phyloP scores from a whole-genome alignment of 2,888 invertebrate species.

The Scotopteryx bipunctaria region DNA sequence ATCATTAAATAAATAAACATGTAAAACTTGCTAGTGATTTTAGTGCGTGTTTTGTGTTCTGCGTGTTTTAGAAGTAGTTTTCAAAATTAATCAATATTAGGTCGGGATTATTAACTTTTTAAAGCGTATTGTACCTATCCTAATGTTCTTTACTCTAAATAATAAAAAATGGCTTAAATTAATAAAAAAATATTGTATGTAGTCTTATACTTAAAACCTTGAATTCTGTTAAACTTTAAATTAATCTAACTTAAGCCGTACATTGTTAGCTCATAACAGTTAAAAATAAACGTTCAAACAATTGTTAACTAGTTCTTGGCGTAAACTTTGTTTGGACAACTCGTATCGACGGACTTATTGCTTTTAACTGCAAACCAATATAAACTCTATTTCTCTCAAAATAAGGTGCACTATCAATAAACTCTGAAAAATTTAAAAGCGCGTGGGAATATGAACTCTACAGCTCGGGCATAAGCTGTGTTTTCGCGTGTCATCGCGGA shows the following conservation, averaged over 20 bases:
- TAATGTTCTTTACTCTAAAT: too few species aligned
- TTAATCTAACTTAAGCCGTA: slow-evolving; percentile 17
- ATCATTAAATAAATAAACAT: background rate
- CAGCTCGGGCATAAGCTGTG: slow-evolving; percentile 27
- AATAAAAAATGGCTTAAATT: too few species aligned
- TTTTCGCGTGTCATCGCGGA: slow-evolving; percentile 35
- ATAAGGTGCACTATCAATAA: slow-evolving; percentile 6
- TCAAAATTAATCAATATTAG: too few species aligned
- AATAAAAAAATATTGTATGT: too few species aligned
- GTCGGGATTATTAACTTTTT: too few species aligned
- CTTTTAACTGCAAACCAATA: slow-evolving; percentile 1
- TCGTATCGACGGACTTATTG: slow-evolving; percentile 27
- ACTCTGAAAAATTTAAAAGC: slow-evolving; percentile 27
- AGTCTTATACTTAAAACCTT: background rate
- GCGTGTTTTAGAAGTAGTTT: too few species aligned
- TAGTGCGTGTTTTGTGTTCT: background rate
- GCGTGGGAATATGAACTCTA: slow-evolving; percentile 36
- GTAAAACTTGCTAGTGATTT: slow-evolving; percentile 9
- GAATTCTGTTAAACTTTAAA: slow-evolving; percentile 20
- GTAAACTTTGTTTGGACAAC: slow-evolving; percentile 33
- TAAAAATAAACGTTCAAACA: slow-evolving; percentile 38
- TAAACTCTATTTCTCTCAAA: background rate
- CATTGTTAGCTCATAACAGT: slow-evolving; percentile 25
- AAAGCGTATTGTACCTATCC: too few species aligned
- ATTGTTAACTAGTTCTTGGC: slow-evolving; percentile 33